Percentiles rank a stretch among this genome's conserved stretches.
Conservation (phyloP, 2,113 vertebrate genomes). For the Conger conger region DNA sequence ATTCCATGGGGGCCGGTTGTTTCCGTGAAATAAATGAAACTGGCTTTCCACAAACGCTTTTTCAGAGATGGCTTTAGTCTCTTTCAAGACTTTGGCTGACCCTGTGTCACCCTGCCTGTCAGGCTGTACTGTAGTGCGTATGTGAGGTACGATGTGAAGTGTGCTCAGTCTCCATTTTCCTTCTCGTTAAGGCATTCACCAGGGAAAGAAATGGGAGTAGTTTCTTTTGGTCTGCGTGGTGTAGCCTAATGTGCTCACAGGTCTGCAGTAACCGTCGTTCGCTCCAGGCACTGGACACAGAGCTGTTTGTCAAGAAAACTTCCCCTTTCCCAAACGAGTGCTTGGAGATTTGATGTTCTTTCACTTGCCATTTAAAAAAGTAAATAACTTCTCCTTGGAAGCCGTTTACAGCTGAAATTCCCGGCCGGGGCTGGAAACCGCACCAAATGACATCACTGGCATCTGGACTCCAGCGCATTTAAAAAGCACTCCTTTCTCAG, state of each 20-base stretch:
- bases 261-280: not conserved
- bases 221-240: no score
- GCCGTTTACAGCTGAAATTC: not conserved
- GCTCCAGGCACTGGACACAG: not conserved
- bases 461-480: not conserved
- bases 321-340: not conserved
- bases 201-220: no score
- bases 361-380: not conserved
- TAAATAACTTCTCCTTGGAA: not conserved
- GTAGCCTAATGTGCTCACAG: not conserved
- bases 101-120: no score
- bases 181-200: no score
- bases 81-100: no score
- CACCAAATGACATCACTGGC: not conserved
- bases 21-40: no score
- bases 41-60: no score
- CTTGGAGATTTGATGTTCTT: not conserved
- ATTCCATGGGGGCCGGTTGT: no score
- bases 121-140: no score
- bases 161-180: no score
- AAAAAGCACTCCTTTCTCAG: not conserved
- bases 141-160: no score
- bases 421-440: not conserved
- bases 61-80: no score
- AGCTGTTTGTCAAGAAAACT: not conserved